These are phyloP conservation scores for Trachemys scripta DNA, from an alignment of 2,113 vertebrate genomes.

Conservation along the genomic window DNA sequence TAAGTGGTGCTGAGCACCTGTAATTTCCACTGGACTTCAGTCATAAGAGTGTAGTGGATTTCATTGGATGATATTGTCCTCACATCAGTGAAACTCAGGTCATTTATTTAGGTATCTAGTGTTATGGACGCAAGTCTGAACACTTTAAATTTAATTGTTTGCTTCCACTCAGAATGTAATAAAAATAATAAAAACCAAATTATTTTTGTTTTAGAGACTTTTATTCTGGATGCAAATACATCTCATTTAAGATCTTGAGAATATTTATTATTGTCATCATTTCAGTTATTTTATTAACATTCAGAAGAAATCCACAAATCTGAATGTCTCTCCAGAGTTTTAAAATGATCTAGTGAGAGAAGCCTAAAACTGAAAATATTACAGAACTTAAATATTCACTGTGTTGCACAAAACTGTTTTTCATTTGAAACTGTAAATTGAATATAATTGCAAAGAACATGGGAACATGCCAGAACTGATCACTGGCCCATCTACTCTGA, in stretches of 20 bases:
- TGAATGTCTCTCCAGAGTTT: background rate
- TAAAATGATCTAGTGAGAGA: background rate
- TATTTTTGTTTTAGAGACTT: background rate
- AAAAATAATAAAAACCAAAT: background rate
- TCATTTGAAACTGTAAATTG: background rate
- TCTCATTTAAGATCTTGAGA: background rate
- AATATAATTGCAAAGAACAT: background rate
- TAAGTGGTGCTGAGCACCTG: background rate
- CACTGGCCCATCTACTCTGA: background rate
- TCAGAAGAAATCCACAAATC: background rate
- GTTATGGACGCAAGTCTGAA: background rate
- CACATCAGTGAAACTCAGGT: background rate
- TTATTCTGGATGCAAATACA: background rate
- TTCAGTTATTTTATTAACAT: background rate
- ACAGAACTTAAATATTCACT: background rate
- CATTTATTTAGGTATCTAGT: background rate
- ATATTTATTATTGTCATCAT: background rate
- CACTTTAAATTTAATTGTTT: slow-evolving; percentile 28
- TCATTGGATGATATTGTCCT: background rate
- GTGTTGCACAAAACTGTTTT: background rate
- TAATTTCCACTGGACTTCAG: background rate
- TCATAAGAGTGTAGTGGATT: background rate
- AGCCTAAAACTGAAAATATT: background rate
- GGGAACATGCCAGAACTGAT: background rate
- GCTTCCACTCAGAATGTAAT: slow-evolving; percentile 28